Conservation (phyloP, 2,888 invertebrate species). For the Thalpophila matura region DNA sequence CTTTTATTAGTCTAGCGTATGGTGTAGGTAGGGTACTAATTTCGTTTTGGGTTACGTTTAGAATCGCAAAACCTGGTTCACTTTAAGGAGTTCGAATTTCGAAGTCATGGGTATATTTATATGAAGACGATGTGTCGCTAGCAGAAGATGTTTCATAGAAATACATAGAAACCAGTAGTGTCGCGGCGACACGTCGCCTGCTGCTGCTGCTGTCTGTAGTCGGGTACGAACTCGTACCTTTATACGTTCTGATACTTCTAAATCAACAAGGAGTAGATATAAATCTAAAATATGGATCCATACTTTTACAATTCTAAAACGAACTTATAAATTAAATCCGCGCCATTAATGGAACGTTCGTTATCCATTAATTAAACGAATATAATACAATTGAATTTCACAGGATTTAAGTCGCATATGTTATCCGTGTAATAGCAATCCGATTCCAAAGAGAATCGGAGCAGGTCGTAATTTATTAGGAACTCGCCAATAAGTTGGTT, state of each 20-base stretch:
- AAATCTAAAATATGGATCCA: slow-evolving; percentile 7
- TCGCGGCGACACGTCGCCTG: too few relatives aligned
- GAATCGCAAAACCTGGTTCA: too few relatives aligned
- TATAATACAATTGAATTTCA: slow-evolving; percentile 70
- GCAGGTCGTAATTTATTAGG: slow-evolving; percentile 50
- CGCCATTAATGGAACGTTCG: slow-evolving; percentile 53
- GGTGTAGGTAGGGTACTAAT: too few relatives aligned
- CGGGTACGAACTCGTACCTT: too few relatives aligned
- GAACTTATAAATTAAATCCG: slow-evolving; percentile 46
- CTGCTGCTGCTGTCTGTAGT: too few relatives aligned
- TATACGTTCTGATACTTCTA: background rate
- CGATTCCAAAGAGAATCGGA: slow-evolving; percentile 52
- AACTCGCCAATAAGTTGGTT: slow-evolving; percentile 53
- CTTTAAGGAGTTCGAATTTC: too few relatives aligned
- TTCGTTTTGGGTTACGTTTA: too few relatives aligned
- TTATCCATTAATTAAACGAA: slow-evolving; percentile 69
- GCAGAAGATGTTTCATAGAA: too few relatives aligned
- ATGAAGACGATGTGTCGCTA: too few relatives aligned
- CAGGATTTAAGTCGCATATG: slow-evolving; percentile 64
- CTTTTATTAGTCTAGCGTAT: background rate
- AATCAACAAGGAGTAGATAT: slow-evolving; percentile 6
- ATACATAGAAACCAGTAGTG: too few relatives aligned
- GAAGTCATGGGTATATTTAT: too few relatives aligned
- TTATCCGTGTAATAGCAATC: slow-evolving; percentile 63
- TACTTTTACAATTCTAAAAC: slow-evolving; percentile 29